Conservation (phyloP, 2,797 vertebrate species). For the Pogoniulus pusillus region DNA sequence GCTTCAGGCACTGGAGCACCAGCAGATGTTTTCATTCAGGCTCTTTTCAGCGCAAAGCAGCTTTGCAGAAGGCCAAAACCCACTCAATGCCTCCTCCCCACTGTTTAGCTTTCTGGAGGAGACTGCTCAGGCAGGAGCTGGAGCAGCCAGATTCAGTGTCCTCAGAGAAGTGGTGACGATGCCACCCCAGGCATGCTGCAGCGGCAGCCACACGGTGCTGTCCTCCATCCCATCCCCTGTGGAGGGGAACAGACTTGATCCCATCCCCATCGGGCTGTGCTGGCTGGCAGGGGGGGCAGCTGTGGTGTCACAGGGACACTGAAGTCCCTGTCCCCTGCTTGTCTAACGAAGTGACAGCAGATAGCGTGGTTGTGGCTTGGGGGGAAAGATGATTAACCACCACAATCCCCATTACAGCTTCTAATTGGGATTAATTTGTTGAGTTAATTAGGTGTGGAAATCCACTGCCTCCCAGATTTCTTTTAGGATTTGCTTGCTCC, state of each 20-base stretch:
- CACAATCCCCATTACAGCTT: conserved; percentile 28
- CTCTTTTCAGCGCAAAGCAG: background rate
- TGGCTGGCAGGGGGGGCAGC: accelerated
- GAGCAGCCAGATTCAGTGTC: accelerated
- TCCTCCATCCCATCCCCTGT: background rate
- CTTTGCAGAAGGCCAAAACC: background rate
- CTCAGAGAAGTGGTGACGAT: accelerated
- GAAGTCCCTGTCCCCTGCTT: background rate
- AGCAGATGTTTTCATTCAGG: background rate
- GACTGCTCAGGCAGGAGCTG: background rate
- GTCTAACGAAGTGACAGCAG: background rate
- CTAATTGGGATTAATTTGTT: conserved; percentile 48
- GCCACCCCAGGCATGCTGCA: accelerated
- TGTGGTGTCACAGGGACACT: accelerated
- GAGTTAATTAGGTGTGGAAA: conserved; percentile 21
- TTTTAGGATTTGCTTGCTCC: background rate
- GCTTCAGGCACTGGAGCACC: background rate
- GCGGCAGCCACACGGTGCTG: background rate
- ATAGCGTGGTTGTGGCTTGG: background rate
- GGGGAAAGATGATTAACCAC: conserved; percentile 24
- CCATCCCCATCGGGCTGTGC: accelerated
- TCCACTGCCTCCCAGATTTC: background rate
- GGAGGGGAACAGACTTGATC: accelerated
- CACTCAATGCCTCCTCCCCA: background rate
- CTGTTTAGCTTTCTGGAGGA: background rate